phyloP scores from a whole-genome alignment of 2,888 invertebrate genomes.

The Drosophila dives region DNA sequence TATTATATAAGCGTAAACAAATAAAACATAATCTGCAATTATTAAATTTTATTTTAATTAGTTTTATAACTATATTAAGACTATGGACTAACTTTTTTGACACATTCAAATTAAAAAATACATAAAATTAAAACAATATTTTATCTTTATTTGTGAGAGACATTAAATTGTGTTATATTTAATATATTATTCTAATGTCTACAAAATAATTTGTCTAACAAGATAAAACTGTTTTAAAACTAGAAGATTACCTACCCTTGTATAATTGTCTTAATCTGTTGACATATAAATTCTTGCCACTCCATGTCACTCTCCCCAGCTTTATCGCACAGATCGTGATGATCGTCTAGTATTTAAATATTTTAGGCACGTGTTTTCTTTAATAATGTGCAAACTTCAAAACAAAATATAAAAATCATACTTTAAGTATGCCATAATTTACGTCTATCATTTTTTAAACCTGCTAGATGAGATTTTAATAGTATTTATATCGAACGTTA shows the following conservation, averaged over 20 bases:
- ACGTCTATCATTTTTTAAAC: too few relatives aligned
- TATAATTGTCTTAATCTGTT: not conserved
- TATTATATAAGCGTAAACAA: not conserved
- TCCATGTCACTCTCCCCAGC: not conserved
- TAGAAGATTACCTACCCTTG: not conserved
- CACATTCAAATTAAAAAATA: not conserved
- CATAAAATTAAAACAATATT: too few relatives aligned
- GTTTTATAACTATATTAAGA: not conserved
- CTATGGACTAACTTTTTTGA: not conserved
- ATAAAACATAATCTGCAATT: not conserved
- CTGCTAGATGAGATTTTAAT: not conserved
- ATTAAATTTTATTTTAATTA: too few relatives aligned
- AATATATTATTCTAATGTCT: not conserved
- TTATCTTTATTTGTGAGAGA: not conserved
- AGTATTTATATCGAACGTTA: not conserved
- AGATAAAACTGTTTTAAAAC: rapidly evolving
- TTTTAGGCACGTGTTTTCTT: not conserved
- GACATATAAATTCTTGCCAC: too few relatives aligned
- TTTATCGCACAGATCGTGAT: not conserved
- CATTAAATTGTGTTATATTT: not conserved
- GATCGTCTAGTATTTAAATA: not conserved
- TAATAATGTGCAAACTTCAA: not conserved
- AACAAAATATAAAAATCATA: not conserved
- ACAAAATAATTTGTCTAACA: not conserved
- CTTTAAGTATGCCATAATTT: not conserved